Base-by-base conservation (phyloP, 1,140 invertebrate species). In the Procambarus clarkii region DNA sequence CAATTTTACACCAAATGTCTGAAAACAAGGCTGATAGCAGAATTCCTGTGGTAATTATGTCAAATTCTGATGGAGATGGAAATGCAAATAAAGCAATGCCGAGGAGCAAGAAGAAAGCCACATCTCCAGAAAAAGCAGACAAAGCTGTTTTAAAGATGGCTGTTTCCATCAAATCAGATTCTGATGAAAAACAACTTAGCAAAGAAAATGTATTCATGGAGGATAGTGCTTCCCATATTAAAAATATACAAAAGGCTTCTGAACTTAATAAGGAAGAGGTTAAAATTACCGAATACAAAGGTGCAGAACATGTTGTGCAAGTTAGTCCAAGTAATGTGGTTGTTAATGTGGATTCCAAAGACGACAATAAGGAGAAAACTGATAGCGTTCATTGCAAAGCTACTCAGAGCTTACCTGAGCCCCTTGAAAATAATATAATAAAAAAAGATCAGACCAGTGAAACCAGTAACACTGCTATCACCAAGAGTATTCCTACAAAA, bases 41-140 rank as follows among this genome's bases (percentile, higher is more conserved):
- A n/a, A 88, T 80, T 34, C 79, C 87, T 21, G 74, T 80, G 76
- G 79, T 82, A 8, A 71, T 89, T 15, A 82, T 89, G 87, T 89
- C 87, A 76, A 71, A 89, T 76, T 83, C 87, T n/a, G 87, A 89
- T 44, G 48, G 60, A 21, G 64, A 54, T 11, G 8, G 3, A 18
- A 81, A 76, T 76, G 34, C 13, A 80, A 7, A n/a, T 9, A 58
- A 18, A 76, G 87, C 87, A 9, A 76, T 71, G 45, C 79, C 79
- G 21, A 81, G 45, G 45, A 82, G 79, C n/a, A 71, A 58, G 11
- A 88, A 88, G 50, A 87, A 60, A 79, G 34, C 2, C 5, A 3
- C 18, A 13, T 24, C n/a, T 78, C 74, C 34, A 5, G 24, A 3
- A 79, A 60, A 48, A 50, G 15, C 45, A 69, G 50, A 9, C 34